Base-by-base conservation (phyloP, 1,140 invertebrate species). In the Hormaphis cornu region DNA sequence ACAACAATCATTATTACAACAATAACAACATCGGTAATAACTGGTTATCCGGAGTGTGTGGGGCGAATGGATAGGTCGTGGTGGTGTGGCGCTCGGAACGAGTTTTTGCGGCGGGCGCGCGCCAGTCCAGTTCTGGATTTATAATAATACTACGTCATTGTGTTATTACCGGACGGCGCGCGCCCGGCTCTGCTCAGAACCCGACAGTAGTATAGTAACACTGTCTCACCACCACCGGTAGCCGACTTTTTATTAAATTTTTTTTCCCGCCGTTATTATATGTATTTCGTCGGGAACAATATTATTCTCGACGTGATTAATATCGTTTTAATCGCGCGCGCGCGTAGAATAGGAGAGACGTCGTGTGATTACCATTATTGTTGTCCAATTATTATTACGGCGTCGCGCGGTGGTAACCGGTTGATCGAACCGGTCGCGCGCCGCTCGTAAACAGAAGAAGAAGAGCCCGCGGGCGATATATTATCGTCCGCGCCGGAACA, bases 11-110 rank as follows among this genome's bases (percentile, higher is more conserved):
- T n/a, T 9, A 28, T 16, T 44, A 30, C 20, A 63, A 54, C 10
- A 54, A 54, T 37, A 56, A 56, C 24, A 63, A 50, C 7, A 61
- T 44, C 18, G 46, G 35, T 66, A 50, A 66, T 66, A 66, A 66
- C 61, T 66, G 61, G 61, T 66, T 66, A 66, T 56, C 18, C 37
- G n/a, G 53, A 5, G 8, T 16, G 18, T 28, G 40, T 18, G 7
- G 8, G 44, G 22, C 22, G 50, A 42, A 42, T 42, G 26, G 50
- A 53, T n/a, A n/a, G 22, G 50, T 42, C 50, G 8, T n/a, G 59
- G 20, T n/a, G 18, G 26, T 10, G 42, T 6, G 8, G 59, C n/a
- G 33, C 42, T 18, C 16, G 24, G 61, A 66, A 66, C 61, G 44
- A 66, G 61, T 66, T 66, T 46, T 66, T 28, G 40, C 42, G 40